These are phyloP conservation scores for Lagorchestes hirsutus DNA, from an alignment of 2,797 vertebrate genomes.

Conservation along the genomic window DNA sequence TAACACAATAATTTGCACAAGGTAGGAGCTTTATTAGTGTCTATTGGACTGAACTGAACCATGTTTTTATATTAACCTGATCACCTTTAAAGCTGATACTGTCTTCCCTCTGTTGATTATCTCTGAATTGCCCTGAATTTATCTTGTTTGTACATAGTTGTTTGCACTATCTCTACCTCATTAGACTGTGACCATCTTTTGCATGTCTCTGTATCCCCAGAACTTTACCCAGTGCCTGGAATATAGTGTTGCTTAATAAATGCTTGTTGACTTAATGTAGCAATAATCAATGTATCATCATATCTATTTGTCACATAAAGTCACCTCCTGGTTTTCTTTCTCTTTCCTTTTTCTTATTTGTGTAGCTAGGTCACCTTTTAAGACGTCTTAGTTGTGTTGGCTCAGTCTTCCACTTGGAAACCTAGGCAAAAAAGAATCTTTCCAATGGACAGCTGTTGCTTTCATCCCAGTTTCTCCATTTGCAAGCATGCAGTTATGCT, in stretches of 20 bases:
- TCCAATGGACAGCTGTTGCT: neutral
- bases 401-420: neutral
- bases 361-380: neutral
- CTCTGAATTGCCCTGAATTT: neutral
- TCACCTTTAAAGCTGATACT: neutral
- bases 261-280: neutral
- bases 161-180: neutral
- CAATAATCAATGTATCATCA: neutral
- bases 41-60: neutral
- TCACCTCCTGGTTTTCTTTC: neutral
- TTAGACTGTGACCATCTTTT: neutral
- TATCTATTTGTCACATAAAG: conserved; percentile 46
- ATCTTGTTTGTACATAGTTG: neutral
- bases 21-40: neutral
- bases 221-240: neutral
- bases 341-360: neutral
- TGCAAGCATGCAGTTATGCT: neutral
- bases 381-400: neutral
- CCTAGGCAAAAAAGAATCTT: neutral
- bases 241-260: neutral
- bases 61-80: neutral
- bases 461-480: neutral
- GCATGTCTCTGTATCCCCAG: neutral
- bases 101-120: neutral
- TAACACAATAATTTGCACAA: neutral